Evolutionary conservation across 37 sponge, comb jelly and placozoan genomes (phyloP).

Genomic region (Beroe ovata): DNA sequence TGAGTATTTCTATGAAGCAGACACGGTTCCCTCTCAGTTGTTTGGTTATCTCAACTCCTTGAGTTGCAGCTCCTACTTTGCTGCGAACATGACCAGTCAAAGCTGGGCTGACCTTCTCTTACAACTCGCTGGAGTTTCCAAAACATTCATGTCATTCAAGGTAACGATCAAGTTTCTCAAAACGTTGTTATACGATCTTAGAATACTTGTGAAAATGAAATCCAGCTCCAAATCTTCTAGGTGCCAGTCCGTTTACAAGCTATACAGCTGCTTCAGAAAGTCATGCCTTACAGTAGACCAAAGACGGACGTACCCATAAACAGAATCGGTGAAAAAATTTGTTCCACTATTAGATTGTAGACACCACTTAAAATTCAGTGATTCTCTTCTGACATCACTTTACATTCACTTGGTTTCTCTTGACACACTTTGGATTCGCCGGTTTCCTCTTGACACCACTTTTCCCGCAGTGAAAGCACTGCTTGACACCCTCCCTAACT

Average conservation of each 20-base stretch:
- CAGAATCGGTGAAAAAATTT: conserved; percentile 15
- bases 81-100: conserved; percentile 48
- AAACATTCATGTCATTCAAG: conserved; percentile 51
- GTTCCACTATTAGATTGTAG: no score
- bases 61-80: conserved; percentile 19
- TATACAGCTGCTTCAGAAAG: conserved; percentile 31
- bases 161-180: no score
- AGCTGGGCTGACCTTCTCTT: conserved; percentile 33
- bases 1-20: no score
- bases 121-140: conserved; percentile 5
- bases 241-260: conserved; percentile 44
- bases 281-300: background rate
- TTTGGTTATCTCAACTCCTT: conserved; percentile 57
- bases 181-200: no score
- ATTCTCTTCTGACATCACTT: no score
- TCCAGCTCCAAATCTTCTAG: no score
- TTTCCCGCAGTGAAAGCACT: conserved; percentile 17
- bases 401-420: no score
- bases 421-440: no score
- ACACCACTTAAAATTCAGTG: no score
- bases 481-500: conserved; percentile 25
- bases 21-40: conserved; percentile 23
- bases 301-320: conserved; percentile 10
- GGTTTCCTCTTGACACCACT: no score
- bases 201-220: no score